These are phyloP conservation scores for Elysia chlorotica DNA, from an alignment of 1,140 invertebrate species.

Conservation along the genomic window DNA sequence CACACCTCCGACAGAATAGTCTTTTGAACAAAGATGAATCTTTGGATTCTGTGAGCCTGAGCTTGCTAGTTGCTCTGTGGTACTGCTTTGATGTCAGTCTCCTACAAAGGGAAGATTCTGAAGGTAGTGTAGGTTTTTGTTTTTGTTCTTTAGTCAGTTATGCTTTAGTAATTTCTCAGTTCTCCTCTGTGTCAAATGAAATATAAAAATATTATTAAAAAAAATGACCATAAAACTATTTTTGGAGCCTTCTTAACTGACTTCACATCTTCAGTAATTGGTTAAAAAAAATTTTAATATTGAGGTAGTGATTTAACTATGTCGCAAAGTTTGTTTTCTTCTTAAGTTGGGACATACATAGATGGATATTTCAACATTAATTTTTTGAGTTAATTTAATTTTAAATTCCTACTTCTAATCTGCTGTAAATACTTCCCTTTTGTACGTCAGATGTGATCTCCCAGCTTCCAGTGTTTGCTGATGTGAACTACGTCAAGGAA, in stretches of 20 bases:
- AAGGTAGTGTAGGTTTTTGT: background rate
- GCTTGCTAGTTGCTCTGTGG: conserved; percentile 80
- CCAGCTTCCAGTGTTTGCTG: conserved; percentile 73
- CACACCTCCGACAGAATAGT: conserved; percentile 59
- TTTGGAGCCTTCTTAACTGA: too few relatives aligned
- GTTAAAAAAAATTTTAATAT: too few relatives aligned
- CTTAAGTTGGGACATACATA: too few relatives aligned
- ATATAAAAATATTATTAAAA: too few relatives aligned
- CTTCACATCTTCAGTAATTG: too few relatives aligned
- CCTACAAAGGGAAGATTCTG: conserved; percentile 69
- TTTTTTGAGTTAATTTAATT: too few relatives aligned
- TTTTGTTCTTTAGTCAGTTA: background rate
- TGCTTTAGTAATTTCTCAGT: background rate
- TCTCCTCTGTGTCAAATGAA: too few relatives aligned
- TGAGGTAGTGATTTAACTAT: too few relatives aligned
- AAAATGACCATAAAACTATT: too few relatives aligned
- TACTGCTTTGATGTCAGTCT: conserved; percentile 82
- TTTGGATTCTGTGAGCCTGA: conserved; percentile 78
- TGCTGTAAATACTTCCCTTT: background rate
- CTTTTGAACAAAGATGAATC: conserved; percentile 55
- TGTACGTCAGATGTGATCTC: conserved; percentile 12
- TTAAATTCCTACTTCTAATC: too few relatives aligned
- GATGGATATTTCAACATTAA: too few relatives aligned
- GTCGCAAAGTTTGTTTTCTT: too few relatives aligned
- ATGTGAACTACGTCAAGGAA: conserved; percentile 70